Evolutionary conservation across 2,113 vertebrate species (phyloP), one percentile per base, ranked within the genome.

Genomic region (Aix galericulata): DNA sequence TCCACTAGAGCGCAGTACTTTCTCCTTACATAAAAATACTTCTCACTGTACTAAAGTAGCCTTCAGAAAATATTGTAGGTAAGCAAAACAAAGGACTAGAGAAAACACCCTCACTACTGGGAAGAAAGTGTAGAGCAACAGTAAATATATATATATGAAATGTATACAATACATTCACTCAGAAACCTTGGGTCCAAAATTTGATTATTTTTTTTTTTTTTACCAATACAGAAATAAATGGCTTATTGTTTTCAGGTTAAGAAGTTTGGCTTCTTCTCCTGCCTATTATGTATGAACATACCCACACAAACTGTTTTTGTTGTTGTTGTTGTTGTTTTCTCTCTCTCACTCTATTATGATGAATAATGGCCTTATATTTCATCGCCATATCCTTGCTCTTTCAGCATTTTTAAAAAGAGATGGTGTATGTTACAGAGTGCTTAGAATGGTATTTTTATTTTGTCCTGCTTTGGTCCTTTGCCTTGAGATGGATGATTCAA

Each of bases 381-480:
- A 73, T 78, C 88, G 74, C 15, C 32, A 53, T 87, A 73, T 64
- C 52, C 60, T 97, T 93, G 80, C 86, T 88, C 66, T 79, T 92
- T 96, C 69, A 72, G 79, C 59, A 80, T 87, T 95, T 97, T 89
- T 79, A 31, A 63, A 96, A 97, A 84, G 58, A 42, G 69, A 83
- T 80, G 77, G 62, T 87, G 94, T 68, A 77, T 93, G 86, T n/a
- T 74, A 71, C 63, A 86, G 81, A 36, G 58, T 78, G 42, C 63
- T 91, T 68, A 66, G 52, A 88, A 89, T 64, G 67, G 52, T 85
- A 52, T 88, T 96, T 95, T 96, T 95, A 91, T 96, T 95, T 95
- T 95, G 56, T 95, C 83, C 93, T 93, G 75, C 56, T 93, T 77
- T 60, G 42, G 71, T 66, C 50, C 50, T 78, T 88, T 82, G 59